Percentiles rank a stretch among this genome's conserved stretches.
Conservation (phyloP, 1,140 invertebrate genomes). For the Holcopasites calliopsidis region DNA sequence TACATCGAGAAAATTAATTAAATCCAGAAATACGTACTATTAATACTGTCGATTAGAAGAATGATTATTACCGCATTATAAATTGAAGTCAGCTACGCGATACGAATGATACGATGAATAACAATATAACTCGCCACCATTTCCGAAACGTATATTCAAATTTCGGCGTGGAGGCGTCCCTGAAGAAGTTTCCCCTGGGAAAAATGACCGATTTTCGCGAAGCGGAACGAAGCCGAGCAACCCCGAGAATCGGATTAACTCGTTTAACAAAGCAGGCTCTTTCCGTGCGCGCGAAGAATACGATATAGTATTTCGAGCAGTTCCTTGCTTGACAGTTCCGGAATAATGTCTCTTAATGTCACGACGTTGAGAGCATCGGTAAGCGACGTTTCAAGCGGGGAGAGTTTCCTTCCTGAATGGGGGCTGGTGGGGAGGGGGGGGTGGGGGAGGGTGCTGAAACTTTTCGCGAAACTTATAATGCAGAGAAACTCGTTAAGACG, state of each 20-base stretch:
- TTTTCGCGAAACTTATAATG: slow-evolving; percentile 59
- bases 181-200: not conserved
- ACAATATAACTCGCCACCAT: too few relatives aligned
- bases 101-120: too few relatives aligned
- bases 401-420: slow-evolving; percentile 37
- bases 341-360: slow-evolving; percentile 59
- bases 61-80: too few relatives aligned
- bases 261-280: slow-evolving; percentile 49
- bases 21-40: too few relatives aligned
- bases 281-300: slow-evolving; percentile 32
- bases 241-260: slow-evolving; percentile 44
- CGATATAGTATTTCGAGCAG: slow-evolving; percentile 21
- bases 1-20: too few relatives aligned
- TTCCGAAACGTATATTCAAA: too few relatives aligned
- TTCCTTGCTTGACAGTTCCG: slow-evolving; percentile 30
- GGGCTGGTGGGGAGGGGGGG: too few relatives aligned
- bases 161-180: not conserved
- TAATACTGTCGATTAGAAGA: too few relatives aligned
- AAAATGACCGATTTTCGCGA: too few relatives aligned
- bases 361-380: slow-evolving; percentile 46
- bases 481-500: slow-evolving; percentile 57
- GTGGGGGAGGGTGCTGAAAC: too few relatives aligned
- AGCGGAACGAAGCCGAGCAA: not conserved
- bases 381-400: slow-evolving; percentile 49
- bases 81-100: too few relatives aligned